Conservation (phyloP, 2,888 invertebrate genomes). For the Temnothorax unifasciatus region DNA sequence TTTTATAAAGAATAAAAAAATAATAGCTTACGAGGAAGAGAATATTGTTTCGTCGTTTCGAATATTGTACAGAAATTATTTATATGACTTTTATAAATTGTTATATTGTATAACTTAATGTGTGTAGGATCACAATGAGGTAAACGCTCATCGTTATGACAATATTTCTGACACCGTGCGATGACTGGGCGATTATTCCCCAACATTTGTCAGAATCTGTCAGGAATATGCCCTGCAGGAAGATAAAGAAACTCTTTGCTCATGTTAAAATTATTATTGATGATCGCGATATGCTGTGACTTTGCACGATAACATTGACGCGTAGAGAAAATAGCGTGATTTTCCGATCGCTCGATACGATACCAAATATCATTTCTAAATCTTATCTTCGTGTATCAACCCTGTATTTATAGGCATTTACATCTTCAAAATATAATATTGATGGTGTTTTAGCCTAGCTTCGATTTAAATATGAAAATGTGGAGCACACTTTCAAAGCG, state of each 20-base stretch:
- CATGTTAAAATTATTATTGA: conserved; percentile 52
- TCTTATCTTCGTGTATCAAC: not conserved
- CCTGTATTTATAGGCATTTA: not conserved
- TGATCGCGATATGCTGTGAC: conserved; percentile 25
- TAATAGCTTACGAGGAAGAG: not conserved
- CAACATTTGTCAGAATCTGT: conserved; percentile 43
- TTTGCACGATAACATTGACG: conserved; percentile 4
- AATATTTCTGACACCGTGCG: conserved; percentile 25
- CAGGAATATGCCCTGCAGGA: not conserved
- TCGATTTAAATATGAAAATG: conserved; percentile 38
- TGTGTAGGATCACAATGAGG: not conserved
- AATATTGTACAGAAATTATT: conserved; percentile 1
- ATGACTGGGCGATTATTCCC: conserved; percentile 36
- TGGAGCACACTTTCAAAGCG: conserved; percentile 7
- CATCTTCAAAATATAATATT: conserved; percentile 8
- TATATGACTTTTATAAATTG: conserved; percentile 8
- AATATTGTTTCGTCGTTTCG: not conserved
- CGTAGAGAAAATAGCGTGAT: not conserved
- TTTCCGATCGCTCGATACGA: not conserved
- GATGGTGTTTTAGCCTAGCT: not conserved
- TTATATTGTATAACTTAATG: not conserved
- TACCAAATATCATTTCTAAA: not conserved
- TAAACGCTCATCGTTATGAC: conserved; percentile 13
- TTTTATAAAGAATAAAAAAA: not conserved
- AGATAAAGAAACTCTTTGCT: conserved; percentile 45